These are phyloP conservation scores for Maniola hyperantus DNA, from an alignment of 2,888 invertebrate species.

Conservation along the genomic window DNA sequence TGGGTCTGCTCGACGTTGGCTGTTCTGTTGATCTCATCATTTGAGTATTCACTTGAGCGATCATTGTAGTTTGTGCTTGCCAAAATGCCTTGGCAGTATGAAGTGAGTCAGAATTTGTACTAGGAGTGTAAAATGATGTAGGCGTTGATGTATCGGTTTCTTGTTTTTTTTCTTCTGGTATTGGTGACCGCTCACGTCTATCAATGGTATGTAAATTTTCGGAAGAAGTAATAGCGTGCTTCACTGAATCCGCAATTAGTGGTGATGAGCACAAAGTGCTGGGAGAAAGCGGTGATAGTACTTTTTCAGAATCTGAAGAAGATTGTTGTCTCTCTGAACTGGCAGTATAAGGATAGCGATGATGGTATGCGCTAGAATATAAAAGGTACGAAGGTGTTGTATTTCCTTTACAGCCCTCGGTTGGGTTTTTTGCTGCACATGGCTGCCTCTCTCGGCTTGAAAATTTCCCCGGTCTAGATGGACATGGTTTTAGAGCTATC, in stretches of 20 bases:
- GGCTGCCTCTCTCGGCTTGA: conserved; percentile 35
- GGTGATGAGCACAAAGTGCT: neutral
- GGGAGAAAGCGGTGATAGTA: neutral
- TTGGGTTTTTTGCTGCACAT: conserved; percentile 51
- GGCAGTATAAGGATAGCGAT: conserved; percentile 27
- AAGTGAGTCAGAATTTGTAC: conserved; percentile 32
- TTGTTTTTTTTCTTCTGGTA: conserved; percentile 14
- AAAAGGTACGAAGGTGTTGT: conserved; percentile 54
- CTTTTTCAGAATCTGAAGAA: conserved; percentile 25
- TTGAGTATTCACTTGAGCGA: conserved; percentile 39
- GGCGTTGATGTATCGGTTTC: conserved; percentile 39
- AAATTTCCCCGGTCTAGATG: conserved; percentile 41
- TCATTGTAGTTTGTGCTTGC: conserved; percentile 48
- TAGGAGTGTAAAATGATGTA: conserved; percentile 43
- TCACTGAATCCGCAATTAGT: conserved; percentile 1
- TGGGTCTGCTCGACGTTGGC: conserved; percentile 9
- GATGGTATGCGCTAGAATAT: conserved; percentile 47
- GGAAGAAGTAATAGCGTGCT: neutral
- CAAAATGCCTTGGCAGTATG: conserved; percentile 39
- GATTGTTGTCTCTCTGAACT: conserved; percentile 34
- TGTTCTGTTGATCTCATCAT: conserved; percentile 13
- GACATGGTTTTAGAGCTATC: conserved; percentile 56
- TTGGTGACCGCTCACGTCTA: conserved; percentile 5
- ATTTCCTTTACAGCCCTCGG: conserved; percentile 46
- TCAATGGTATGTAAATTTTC: conserved; percentile 14